Evolutionary conservation across 2,113 vertebrate genomes (phyloP), one percentile per base, ranked within the genome.

Genomic region (Strix uralensis): DNA sequence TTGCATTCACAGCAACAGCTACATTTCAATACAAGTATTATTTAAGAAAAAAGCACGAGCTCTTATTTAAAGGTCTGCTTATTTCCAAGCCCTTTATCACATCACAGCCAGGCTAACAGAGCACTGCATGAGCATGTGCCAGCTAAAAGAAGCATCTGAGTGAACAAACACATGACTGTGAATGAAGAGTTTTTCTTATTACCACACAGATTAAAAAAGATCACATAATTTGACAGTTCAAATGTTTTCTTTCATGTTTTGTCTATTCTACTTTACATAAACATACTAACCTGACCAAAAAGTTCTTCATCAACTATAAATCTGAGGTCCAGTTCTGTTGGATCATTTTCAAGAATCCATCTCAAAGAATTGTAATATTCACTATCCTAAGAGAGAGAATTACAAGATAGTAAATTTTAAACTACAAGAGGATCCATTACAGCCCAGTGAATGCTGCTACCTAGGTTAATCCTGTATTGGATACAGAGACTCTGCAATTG

Each of bases 261-360:
- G 19, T 49, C 57, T 62, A 16, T 26, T 58, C 40, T 80, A 22
- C 20, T 67, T 63, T n/a, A 83, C 4, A n/a, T 13, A 42, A 92
- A 77, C 51, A 71, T 70, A 97, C 98, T 71, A 94, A 99, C 99
- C 99, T 99, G 99, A 97, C 99, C 99, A 97, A 99, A 99, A 57
- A 99, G 99, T 70, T 99, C 99, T 89, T 99, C 99, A 71, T 99
- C 99, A 36, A 99, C 98, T 75, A 99, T 98, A 96, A 99, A 99
- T 86, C 98, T 98, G 82, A 99, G 98, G 97, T 99, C 99, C 97
- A 99, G 93, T 84, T 99, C 99, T 65, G 98, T 93, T 21, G 99
- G 99, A 92, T 99, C 99, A 47, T 99, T 99, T 97, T 99, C 99
- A 97, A 99, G 98, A 98, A 99, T 99, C 99, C 99, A 99, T 90